phyloP scores from a whole-genome alignment of 2,113 vertebrate genomes.

The Varanus komodoensis region DNA sequence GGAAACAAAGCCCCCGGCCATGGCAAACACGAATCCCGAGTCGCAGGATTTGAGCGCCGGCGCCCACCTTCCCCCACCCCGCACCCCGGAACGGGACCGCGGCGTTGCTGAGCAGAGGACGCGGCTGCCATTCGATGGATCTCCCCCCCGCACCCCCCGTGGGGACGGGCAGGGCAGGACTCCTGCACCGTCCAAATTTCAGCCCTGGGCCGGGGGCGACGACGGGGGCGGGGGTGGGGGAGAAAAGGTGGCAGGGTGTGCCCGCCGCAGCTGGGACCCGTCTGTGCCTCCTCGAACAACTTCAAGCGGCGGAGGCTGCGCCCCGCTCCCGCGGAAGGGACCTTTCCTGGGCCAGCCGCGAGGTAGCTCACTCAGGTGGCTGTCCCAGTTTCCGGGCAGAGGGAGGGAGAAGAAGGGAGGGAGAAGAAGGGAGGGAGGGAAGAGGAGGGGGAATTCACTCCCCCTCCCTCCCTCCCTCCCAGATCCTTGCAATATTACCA shows the following conservation, averaged over 20 bases:
- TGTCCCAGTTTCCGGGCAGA: background rate
- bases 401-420: slow-evolving; percentile 36
- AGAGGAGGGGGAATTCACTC: background rate
- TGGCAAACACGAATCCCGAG: background rate
- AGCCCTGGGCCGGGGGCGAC: no score
- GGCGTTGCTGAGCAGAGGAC: background rate
- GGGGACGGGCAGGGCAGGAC: background rate
- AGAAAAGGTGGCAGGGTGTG: no score
- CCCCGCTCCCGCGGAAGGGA: background rate
- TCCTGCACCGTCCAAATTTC: background rate
- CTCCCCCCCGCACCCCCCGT: no score
- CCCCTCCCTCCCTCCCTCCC: fast-evolving
- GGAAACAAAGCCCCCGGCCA: background rate
- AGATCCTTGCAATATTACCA: background rate
- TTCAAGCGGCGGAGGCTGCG: slow-evolving; percentile 32
- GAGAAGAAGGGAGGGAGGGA: slow-evolving; percentile 20
- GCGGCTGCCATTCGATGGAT: background rate
- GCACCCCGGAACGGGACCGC: background rate
- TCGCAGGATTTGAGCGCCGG: no score
- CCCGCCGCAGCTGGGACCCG: background rate
- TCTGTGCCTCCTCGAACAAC: background rate
- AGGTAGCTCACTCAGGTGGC: slow-evolving; percentile 43
- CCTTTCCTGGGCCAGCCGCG: slow-evolving; percentile 48
- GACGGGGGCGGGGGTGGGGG: background rate
- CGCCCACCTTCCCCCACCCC: background rate